These are phyloP conservation scores for Platerodrilus igneus DNA, from an alignment of 2,888 invertebrate species.

Conservation along the genomic window DNA sequence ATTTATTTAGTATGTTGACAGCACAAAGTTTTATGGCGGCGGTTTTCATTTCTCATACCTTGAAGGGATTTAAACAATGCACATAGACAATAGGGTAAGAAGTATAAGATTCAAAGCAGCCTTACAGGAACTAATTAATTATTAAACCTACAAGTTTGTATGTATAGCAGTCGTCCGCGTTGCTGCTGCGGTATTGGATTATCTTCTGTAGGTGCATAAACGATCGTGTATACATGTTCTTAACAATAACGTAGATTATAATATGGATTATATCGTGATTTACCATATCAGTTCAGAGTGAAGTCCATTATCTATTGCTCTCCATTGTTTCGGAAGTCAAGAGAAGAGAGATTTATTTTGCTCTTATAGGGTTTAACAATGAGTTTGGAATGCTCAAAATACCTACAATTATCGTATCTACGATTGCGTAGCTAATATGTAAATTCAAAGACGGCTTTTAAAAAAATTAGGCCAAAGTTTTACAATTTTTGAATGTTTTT, in stretches of 20 bases:
- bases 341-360: too few species aligned
- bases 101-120: constrained; percentile 4
- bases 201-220: constrained; percentile 8
- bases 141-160: constrained; percentile 12
- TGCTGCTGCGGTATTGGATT: constrained; percentile 11
- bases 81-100: constrained; percentile 2
- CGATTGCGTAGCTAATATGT: too few species aligned
- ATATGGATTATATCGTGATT: constrained; percentile 8
- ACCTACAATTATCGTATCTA: too few species aligned
- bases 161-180: too few species aligned
- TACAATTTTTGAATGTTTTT: too few species aligned
- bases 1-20: constrained; percentile 6
- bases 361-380: too few species aligned
- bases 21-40: constrained; percentile 1
- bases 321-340: constrained; percentile 8
- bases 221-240: constrained; percentile 3
- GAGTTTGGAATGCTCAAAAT: too few species aligned
- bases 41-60: constrained; percentile 5
- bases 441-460: too few species aligned
- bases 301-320: constrained; percentile 4
- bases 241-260: constrained; percentile 4
- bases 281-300: constrained; percentile 7
- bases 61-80: constrained; percentile 8
- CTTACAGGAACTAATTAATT: constrained; percentile 11
- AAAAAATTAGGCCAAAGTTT: too few species aligned